Percentiles rank a stretch among this genome's conserved stretches.
These are phyloP conservation scores for Thunnus maccoyii DNA, from an alignment of 2,113 vertebrate species.

Conservation along the genomic window DNA sequence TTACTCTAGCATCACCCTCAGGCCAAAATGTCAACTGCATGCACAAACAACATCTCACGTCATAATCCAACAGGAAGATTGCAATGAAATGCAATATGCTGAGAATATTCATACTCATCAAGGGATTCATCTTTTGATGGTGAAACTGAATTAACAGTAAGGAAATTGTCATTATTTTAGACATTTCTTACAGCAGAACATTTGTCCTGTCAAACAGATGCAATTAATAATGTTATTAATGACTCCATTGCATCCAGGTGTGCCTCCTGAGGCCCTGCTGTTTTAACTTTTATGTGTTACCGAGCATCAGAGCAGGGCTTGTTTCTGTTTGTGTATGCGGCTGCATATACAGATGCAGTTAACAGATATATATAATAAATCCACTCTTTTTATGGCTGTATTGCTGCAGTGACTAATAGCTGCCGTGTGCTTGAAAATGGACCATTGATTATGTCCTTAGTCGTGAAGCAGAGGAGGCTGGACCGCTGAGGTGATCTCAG, in stretches of 20 bases:
- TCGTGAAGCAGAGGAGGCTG: not conserved
- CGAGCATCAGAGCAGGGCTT: not conserved
- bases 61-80: too few species aligned
- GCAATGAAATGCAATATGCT: too few species aligned
- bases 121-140: too few species aligned
- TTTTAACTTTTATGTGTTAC: not conserved
- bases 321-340: not conserved
- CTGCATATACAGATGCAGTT: not conserved
- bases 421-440: constrained; percentile 5
- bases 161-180: too few species aligned
- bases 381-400: not conserved
- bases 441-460: not conserved
- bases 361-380: constrained; percentile 8
- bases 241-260: not conserved
- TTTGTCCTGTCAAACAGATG: not conserved
- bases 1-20: not conserved
- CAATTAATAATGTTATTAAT: not conserved
- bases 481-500: not conserved
- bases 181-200: not conserved
- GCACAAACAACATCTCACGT: not conserved
- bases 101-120: not conserved
- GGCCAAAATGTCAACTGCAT: not conserved
- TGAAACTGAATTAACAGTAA: too few species aligned
- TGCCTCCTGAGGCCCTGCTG: not conserved
- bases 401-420: constrained; percentile 4